Conservation (phyloP, 2,113 vertebrate species). For the Perca fluviatilis region DNA sequence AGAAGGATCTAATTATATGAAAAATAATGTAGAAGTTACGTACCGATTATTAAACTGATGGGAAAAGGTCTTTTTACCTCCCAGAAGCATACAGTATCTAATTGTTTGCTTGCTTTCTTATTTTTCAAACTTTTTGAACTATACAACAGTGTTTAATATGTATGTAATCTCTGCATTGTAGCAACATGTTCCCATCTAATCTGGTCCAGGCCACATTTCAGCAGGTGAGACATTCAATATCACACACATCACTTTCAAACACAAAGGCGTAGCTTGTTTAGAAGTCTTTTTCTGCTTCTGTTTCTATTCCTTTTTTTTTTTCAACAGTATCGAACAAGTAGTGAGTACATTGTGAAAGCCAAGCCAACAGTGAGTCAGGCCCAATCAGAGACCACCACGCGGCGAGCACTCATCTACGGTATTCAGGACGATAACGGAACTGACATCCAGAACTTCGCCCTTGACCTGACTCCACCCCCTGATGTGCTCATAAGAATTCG, state of each 20-base stretch:
- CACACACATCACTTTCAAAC: neutral
- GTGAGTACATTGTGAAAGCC: conserved; percentile 86
- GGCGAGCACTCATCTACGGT: conserved; percentile 89
- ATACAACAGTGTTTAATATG: neutral
- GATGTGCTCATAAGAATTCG: conserved; percentile 91
- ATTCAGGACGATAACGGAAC: conserved; percentile 94
- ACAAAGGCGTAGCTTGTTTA: neutral
- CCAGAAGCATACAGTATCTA: neutral
- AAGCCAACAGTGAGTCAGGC: conserved; percentile 76
- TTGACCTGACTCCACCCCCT: conserved; percentile 94
- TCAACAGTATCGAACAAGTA: conserved; percentile 95
- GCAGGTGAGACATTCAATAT: conserved; percentile 86
- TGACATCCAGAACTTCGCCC: conserved; percentile 91
- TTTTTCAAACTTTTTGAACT: neutral
- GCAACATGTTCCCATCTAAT: conserved; percentile 98
- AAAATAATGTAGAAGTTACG: neutral
- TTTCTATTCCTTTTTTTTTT: conserved; percentile 3
- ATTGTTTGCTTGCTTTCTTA: neutral
- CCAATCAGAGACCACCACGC: conserved; percentile 84
- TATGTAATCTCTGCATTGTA: conserved; percentile 66
- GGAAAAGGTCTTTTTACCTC: neutral
- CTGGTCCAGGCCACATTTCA: conserved; percentile 98
- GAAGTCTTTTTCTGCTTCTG: neutral
- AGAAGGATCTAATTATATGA: neutral
- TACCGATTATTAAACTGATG: neutral